Percentiles rank a stretch among this genome's conserved stretches.
phyloP scores from a whole-genome alignment of 1,140 invertebrate genomes.

The Anastrepha ludens region DNA sequence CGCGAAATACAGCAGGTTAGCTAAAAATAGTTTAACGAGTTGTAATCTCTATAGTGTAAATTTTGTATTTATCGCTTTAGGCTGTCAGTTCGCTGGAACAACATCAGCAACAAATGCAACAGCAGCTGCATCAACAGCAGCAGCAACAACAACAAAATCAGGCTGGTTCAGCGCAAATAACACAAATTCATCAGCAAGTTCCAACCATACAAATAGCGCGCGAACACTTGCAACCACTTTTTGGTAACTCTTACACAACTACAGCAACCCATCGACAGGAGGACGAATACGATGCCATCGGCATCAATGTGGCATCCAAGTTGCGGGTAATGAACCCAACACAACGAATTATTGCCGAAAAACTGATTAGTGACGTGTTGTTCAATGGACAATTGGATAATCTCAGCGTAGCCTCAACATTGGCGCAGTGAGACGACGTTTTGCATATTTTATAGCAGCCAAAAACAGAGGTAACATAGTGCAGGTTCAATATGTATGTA shows the following conservation, averaged over 20 bases:
- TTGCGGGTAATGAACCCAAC: slow-evolving; percentile 72
- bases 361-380: slow-evolving; percentile 74
- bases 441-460: neutral
- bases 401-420: slow-evolving; percentile 66
- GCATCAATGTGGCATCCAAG: slow-evolving; percentile 74
- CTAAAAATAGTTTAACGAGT: neutral
- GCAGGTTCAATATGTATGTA: no score
- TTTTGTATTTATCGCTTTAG: slow-evolving; percentile 56
- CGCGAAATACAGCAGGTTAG: slow-evolving; percentile 70
- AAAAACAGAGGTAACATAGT: no score
- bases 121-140: slow-evolving; percentile 64
- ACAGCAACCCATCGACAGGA: slow-evolving; percentile 62
- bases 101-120: slow-evolving; percentile 68
- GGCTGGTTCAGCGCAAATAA: slow-evolving; percentile 58
- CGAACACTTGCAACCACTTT: slow-evolving; percentile 69
- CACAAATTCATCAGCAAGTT: slow-evolving; percentile 63
- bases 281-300: slow-evolving; percentile 73
- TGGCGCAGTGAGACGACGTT: slow-evolving; percentile 63
- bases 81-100: slow-evolving; percentile 71
- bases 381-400: slow-evolving; percentile 74
- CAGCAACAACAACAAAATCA: slow-evolving; percentile 61
- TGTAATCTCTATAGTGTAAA: neutral
- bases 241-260: slow-evolving; percentile 63
- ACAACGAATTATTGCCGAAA: slow-evolving; percentile 74
- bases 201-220: slow-evolving; percentile 71